Evolutionary conservation across 2,113 vertebrate species (phyloP).

Genomic region (Manacus vitellinus): DNA sequence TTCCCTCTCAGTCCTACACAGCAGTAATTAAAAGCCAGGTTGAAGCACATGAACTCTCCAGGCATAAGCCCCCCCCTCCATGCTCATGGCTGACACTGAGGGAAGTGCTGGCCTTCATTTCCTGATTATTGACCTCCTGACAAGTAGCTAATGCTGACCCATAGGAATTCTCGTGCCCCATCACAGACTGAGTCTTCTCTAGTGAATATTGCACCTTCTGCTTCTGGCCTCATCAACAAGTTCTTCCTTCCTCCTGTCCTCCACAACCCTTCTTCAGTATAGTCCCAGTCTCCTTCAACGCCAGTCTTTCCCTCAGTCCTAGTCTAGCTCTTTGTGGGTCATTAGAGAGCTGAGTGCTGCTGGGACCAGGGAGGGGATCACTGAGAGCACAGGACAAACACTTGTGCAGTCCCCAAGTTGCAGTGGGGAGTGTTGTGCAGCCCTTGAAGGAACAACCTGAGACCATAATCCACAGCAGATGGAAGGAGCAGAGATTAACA

Average conservation of each 20-base stretch:
- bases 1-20: neutral
- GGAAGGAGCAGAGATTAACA: neutral
- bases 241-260: neutral
- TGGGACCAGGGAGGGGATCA: neutral
- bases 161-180: neutral
- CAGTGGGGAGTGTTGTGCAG: neutral
- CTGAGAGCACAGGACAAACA: neutral
- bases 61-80: neutral
- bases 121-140: neutral
- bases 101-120: neutral
- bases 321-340: neutral
- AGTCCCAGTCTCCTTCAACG: neutral
- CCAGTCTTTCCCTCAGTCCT: neutral
- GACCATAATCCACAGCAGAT: neutral
- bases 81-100: neutral
- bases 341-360: neutral
- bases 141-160: neutral
- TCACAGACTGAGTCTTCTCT: neutral
- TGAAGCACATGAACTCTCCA: neutral
- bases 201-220: neutral
- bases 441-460: neutral
- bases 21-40: neutral
- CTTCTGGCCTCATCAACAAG: neutral
- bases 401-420: neutral
- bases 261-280: neutral